phyloP scores from a whole-genome alignment of 1,140 invertebrate species.

The Aleiodes sp. region DNA sequence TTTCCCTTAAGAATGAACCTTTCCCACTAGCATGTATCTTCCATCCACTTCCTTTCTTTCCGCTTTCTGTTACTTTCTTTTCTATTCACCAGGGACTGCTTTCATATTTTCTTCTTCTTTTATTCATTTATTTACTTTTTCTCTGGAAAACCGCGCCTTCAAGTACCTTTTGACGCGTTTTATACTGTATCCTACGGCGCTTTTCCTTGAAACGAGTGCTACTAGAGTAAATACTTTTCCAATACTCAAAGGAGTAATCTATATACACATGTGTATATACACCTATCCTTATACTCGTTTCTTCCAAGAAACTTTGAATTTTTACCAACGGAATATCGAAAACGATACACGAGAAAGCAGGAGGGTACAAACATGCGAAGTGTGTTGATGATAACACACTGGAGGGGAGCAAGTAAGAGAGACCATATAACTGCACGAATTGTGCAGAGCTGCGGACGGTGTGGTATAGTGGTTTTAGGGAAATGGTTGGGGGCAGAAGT shows the following conservation, averaged over 20 bases:
- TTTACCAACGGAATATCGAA: no score
- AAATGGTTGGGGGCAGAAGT: slow-evolving; percentile 53
- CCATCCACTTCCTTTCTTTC: no score
- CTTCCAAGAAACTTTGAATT: no score
- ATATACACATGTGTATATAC: slow-evolving; percentile 39
- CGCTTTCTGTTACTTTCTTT: slow-evolving; percentile 19
- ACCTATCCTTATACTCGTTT: no score
- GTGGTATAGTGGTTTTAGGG: slow-evolving; percentile 46
- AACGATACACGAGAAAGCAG: no score
- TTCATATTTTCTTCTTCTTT: not conserved
- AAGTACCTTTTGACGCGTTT: not conserved
- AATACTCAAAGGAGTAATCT: slow-evolving; percentile 33
- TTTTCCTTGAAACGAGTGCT: not conserved
- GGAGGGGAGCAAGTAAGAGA: not conserved
- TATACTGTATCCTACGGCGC: not conserved
- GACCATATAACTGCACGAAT: slow-evolving; percentile 7
- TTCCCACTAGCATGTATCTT: no score
- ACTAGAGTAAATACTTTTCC: not conserved
- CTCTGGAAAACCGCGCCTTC: not conserved
- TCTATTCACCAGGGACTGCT: slow-evolving; percentile 23
- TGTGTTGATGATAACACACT: slow-evolving; percentile 13
- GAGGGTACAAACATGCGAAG: not conserved
- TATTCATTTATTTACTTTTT: not conserved
- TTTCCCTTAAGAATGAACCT: no score
- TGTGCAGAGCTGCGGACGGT: slow-evolving; percentile 41